These are phyloP conservation scores for Gouania willdenowi DNA, from an alignment of 2,797 vertebrate genomes.

Conservation along the genomic window DNA sequence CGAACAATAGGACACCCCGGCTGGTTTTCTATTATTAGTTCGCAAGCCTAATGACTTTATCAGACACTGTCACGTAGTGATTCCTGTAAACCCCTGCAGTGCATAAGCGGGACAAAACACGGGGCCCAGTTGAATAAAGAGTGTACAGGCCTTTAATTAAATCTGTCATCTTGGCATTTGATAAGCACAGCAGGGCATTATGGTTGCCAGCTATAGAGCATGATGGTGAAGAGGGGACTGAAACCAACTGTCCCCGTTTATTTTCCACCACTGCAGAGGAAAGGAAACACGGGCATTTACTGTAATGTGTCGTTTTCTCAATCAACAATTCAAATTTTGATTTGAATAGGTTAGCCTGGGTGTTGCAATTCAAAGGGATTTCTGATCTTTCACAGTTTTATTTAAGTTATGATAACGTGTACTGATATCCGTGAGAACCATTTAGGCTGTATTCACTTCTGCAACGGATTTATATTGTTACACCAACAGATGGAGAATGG, in stretches of 20 bases:
- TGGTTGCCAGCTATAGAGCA: slow-evolving; percentile 36
- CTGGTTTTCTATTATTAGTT: slow-evolving; percentile 48
- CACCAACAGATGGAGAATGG: no score
- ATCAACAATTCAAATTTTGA: no score
- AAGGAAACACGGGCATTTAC: no score
- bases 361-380: no score
- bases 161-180: slow-evolving; percentile 64
- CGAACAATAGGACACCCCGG: slow-evolving; percentile 43
- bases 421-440: no score
- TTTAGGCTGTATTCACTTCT: no score
- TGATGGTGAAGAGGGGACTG: slow-evolving; percentile 3
- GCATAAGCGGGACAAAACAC: slow-evolving; percentile 24
- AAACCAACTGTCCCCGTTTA: slow-evolving; percentile 9
- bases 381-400: no score
- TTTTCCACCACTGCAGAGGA: not conserved
- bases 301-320: no score
- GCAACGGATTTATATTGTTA: no score
- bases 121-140: slow-evolving; percentile 37
- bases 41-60: slow-evolving; percentile 60
- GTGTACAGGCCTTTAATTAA: slow-evolving; percentile 64
- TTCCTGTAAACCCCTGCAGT: slow-evolving; percentile 38
- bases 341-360: no score
- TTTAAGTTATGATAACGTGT: no score
- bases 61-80: slow-evolving; percentile 37
- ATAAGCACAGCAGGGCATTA: slow-evolving; percentile 47